phyloP scores from a whole-genome alignment of 1,140 invertebrate genomes.

The Asbolus verrucosus region DNA sequence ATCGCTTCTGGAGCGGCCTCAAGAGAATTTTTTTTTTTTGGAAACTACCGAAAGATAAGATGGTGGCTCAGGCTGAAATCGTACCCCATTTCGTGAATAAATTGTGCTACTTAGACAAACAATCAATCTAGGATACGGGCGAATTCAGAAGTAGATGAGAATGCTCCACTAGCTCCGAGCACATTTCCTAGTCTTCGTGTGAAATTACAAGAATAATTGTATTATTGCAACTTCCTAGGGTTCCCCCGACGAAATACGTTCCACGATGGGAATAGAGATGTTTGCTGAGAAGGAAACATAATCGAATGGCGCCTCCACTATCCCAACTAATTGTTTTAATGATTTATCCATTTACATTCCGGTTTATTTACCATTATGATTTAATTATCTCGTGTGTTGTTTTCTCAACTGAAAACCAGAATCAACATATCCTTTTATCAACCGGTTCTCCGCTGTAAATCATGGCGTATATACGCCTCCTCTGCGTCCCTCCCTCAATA shows the following conservation, averaged over 20 bases:
- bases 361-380: conserved; percentile 26
- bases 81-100: conserved; percentile 23
- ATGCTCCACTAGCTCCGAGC: conserved; percentile 19
- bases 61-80: neutral
- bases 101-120: conserved; percentile 46
- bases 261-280: conserved; percentile 1
- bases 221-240: conserved; percentile 48
- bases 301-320: conserved; percentile 14
- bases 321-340: conserved; percentile 28
- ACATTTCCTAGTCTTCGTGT: conserved; percentile 44
- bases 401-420: conserved; percentile 9
- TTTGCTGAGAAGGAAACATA: conserved; percentile 14
- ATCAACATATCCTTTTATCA: conserved; percentile 16
- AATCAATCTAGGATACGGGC: conserved; percentile 49
- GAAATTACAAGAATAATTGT: conserved; percentile 50
- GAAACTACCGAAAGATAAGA: neutral
- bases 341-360: conserved; percentile 27
- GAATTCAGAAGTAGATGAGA: conserved; percentile 26
- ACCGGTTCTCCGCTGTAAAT: conserved; percentile 3
- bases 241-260: conserved; percentile 15
- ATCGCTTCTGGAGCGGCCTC: neutral
- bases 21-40: neutral
- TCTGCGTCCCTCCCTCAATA: neutral
- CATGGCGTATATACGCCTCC: neutral
- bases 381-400: conserved; percentile 31